Conservation (phyloP, 2,888 invertebrate genomes). For the Zootermopsis nevadensis region DNA sequence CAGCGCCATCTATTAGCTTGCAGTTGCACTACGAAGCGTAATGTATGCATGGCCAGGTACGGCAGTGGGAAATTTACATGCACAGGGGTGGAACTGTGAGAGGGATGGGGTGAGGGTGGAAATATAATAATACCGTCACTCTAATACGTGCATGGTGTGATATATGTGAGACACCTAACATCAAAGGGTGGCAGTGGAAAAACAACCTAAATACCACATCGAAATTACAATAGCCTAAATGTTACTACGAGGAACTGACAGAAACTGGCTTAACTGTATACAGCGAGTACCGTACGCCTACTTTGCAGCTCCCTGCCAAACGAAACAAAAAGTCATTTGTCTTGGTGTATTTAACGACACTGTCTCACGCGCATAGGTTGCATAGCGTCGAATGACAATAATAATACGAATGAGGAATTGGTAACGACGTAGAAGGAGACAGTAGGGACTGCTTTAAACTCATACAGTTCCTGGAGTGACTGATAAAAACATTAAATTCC, state of each 20-base stretch:
- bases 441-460: no score
- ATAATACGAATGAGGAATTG: no score
- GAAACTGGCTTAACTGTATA: neutral
- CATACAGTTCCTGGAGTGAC: no score
- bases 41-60: conserved; percentile 21
- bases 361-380: neutral
- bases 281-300: no score
- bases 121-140: neutral
- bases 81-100: neutral
- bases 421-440: no score
- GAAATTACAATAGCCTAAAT: neutral
- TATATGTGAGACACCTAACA: conserved; percentile 10
- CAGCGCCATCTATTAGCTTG: neutral
- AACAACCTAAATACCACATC: neutral
- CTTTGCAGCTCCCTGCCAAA: neutral
- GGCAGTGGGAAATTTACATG: neutral
- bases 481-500: no score
- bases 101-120: neutral
- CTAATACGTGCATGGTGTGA: conserved; percentile 10
- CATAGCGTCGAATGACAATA: neutral
- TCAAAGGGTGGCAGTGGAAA: neutral
- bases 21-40: neutral
- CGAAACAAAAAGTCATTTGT: no score
- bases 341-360: neutral
- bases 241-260: neutral